Evolutionary conservation across 1,140 invertebrate genomes (phyloP).

Genomic region (Trichonephila clavata): DNA sequence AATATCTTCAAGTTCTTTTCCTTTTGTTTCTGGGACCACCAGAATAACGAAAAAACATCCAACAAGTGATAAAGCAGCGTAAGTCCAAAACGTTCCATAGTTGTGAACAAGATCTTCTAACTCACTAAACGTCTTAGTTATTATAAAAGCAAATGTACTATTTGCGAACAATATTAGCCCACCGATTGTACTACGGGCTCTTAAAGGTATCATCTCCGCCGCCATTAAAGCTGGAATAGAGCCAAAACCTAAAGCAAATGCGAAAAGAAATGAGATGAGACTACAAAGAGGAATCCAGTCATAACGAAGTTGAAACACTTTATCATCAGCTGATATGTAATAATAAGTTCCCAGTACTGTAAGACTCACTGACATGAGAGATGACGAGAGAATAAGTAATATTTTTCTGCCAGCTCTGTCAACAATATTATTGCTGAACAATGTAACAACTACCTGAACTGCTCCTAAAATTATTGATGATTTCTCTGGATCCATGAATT

Average conservation of each 20-base stretch:
- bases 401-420: slow-evolving; percentile 92
- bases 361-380: slow-evolving; percentile 83
- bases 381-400: slow-evolving; percentile 89
- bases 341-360: slow-evolving; percentile 87
- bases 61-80: slow-evolving; percentile 79
- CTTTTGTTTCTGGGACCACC: slow-evolving; percentile 82
- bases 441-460: slow-evolving; percentile 93
- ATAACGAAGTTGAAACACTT: slow-evolving; percentile 79
- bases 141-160: slow-evolving; percentile 89
- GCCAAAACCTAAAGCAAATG: slow-evolving; percentile 88
- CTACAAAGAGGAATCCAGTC: slow-evolving; percentile 84
- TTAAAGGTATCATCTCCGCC: slow-evolving; percentile 87
- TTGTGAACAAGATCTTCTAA: slow-evolving; percentile 81
- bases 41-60: slow-evolving; percentile 80
- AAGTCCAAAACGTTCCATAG: slow-evolving; percentile 81
- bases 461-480: slow-evolving; percentile 91
- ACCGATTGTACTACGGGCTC: slow-evolving; percentile 89
- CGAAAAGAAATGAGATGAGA: slow-evolving; percentile 83
- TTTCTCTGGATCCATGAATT: slow-evolving; percentile 84
- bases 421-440: slow-evolving; percentile 90
- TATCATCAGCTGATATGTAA: slow-evolving; percentile 11
- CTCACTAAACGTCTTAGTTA: slow-evolving; percentile 88
- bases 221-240: slow-evolving; percentile 92
- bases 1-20: slow-evolving; percentile 81
- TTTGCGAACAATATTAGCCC: slow-evolving; percentile 88